These are phyloP conservation scores for Saccopteryx bilineata DNA, from an alignment of 2,113 vertebrate genomes.

Conservation along the genomic window DNA sequence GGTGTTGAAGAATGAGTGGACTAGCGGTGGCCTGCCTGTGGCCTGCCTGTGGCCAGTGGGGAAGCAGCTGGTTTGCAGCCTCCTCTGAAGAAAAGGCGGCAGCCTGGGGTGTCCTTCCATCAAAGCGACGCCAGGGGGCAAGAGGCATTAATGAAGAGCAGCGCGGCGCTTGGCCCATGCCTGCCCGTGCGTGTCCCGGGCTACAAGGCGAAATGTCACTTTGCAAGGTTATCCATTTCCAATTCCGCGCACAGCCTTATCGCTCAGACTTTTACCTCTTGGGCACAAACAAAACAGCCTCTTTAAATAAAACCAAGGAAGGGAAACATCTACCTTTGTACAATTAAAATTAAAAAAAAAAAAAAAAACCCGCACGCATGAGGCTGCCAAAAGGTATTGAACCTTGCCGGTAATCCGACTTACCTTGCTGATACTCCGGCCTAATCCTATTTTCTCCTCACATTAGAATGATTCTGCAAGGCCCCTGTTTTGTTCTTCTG, in stretches of 20 bases:
- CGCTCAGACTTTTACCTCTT: constrained; percentile 56
- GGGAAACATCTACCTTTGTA: constrained; percentile 66
- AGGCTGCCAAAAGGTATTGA: constrained; percentile 75
- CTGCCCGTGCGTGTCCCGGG: constrained; percentile 39
- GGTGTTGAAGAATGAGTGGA: neutral
- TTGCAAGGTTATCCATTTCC: constrained; percentile 67
- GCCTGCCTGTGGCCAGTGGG: neutral
- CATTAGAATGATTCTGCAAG: constrained; percentile 79
- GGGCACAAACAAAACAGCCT: constrained; percentile 78
- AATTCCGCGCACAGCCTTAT: constrained; percentile 9
- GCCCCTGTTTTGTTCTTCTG: constrained; percentile 74
- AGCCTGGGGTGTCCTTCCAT: constrained; percentile 81
- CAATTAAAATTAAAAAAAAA: constrained; percentile 66
- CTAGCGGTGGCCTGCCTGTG: neutral
- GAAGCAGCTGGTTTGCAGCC: neutral
- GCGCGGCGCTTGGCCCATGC: neutral
- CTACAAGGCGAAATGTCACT: constrained; percentile 64
- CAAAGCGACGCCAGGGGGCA: constrained; percentile 88
- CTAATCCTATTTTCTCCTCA: constrained; percentile 87
- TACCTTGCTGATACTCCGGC: constrained; percentile 87
- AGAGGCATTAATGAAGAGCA: constrained; percentile 84
- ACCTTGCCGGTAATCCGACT: constrained; percentile 86
- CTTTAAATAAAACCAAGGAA: constrained; percentile 74
- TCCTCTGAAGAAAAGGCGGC: too few species aligned
- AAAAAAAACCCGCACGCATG: constrained; percentile 1